These are phyloP conservation scores for Corvus cornix DNA, from an alignment of 2,113 vertebrate genomes.

Conservation along the genomic window DNA sequence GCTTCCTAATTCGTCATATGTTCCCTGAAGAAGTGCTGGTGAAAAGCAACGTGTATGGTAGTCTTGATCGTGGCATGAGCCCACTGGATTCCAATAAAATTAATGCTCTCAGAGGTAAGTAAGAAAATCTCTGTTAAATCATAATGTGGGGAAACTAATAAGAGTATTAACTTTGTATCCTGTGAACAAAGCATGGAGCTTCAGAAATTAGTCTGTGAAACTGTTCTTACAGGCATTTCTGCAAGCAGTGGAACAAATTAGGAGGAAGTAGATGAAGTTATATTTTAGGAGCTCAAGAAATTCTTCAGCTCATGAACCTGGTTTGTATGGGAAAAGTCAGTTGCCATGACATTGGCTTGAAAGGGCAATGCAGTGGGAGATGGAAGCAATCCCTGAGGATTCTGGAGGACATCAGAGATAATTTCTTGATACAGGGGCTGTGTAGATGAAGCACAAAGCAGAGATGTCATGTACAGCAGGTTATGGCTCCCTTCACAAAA, in stretches of 20 bases:
- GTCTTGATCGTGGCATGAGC: slow-evolving; percentile 49
- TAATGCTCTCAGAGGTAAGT: slow-evolving; percentile 77
- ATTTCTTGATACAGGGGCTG: not conserved
- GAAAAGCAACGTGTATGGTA: slow-evolving; percentile 76
- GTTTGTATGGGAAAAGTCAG: not conserved
- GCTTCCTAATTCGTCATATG: slow-evolving; percentile 75
- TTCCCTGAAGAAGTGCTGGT: slow-evolving; percentile 78
- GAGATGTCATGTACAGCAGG: not conserved
- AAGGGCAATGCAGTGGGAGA: not conserved
- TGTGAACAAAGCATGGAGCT: not conserved
- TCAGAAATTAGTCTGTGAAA: not conserved
- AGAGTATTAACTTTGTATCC: not conserved
- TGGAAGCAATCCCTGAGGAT: not conserved
- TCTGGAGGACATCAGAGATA: not conserved
- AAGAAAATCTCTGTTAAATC: not conserved
- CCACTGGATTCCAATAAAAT: slow-evolving; percentile 77
- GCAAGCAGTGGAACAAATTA: not conserved
- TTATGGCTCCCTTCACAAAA: not conserved
- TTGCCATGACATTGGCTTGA: not conserved
- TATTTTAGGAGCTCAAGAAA: not conserved
- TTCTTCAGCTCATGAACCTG: not conserved
- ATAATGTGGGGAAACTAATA: not conserved
- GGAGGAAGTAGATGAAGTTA: not conserved
- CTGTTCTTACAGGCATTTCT: not conserved
- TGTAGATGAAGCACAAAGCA: not conserved